These are phyloP conservation scores for Heliconius hermathena DNA, from an alignment of 1,140 invertebrate genomes.

Conservation along the genomic window DNA sequence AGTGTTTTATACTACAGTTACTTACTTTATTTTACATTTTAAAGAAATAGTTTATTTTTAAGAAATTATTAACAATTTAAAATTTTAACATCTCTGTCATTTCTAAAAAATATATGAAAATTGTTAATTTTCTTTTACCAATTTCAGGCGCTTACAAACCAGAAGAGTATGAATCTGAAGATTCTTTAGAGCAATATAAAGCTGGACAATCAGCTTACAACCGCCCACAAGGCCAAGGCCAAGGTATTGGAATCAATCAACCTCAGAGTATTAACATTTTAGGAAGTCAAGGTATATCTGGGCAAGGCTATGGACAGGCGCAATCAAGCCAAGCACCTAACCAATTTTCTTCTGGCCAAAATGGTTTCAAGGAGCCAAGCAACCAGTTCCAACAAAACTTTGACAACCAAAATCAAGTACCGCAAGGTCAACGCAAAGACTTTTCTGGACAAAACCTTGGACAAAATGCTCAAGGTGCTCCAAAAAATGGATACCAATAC, in stretches of 20 bases:
- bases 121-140: no score
- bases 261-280: not conserved
- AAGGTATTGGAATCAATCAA: not conserved
- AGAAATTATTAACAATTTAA: no score
- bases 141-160: conserved; percentile 68
- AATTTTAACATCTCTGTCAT: no score
- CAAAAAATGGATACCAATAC: conserved; percentile 50
- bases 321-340: conserved; percentile 18
- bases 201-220: conserved; percentile 22
- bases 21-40: no score
- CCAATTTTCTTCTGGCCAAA: conserved; percentile 16
- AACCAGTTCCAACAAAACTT: conserved; percentile 17
- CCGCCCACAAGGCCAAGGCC: conserved; percentile 8
- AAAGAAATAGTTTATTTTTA: no score
- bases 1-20: no score
- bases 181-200: conserved; percentile 34
- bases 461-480: conserved; percentile 22
- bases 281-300: conserved; percentile 3
- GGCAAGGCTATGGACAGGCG: conserved; percentile 28
- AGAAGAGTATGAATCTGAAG: conserved; percentile 56
- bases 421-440: conserved; percentile 16
- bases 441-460: conserved; percentile 15
- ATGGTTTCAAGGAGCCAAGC: conserved; percentile 16
- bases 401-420: conserved; percentile 1
- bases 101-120: no score